Base-by-base conservation (phyloP, 2,797 vertebrate species). In the Onychomys arenicola region DNA sequence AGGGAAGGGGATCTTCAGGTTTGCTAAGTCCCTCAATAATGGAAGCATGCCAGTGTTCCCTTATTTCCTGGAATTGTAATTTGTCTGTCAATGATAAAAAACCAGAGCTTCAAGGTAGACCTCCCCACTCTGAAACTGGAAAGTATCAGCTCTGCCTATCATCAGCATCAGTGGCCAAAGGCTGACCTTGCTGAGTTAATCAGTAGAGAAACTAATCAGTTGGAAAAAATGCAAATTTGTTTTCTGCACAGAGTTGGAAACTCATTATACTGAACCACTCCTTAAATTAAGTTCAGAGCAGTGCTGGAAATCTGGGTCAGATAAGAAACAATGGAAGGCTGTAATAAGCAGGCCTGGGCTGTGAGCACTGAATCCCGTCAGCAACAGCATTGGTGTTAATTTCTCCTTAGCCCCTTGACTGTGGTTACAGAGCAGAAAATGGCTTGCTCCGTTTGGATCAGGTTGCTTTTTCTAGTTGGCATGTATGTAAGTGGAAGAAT, bases 161-260 rank as follows among this genome's bases (percentile, higher is more conserved):
- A 86, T 87, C 95, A 76, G 37, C 96, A 94, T 95, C 89, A 80
- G 76, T 92, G 96, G 94, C 97, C 98, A 96, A 95, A 94, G 61
- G 61, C 52, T 97, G 97, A 98, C 97, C 97, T 97, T 93, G 91
- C 87, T 91, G 89, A 97, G 97, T 98, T 98, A 98, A 98, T 98
- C 96, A 97, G 97, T 96, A 96, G 89, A 97, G 93, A 96, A 97
- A 93, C 92, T 96, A 97, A 98, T 97, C 96, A 96, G 84, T 77
- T 95, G 97, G 95, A 97, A 98, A 85, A 98, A 97, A 98, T 97
- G 97, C 96, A 96, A 96, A 97, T 98, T 96, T 98, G 95, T 97
- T 97, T 98, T 98, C 91, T 93, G 83, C 84, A 59, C 89, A 77
- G 91, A 97, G 85, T 90, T 97, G 89, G 96, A 96, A 98, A 98